phyloP scores from a whole-genome alignment of 1,140 invertebrate genomes.

The Lutraria rhynchaena region DNA sequence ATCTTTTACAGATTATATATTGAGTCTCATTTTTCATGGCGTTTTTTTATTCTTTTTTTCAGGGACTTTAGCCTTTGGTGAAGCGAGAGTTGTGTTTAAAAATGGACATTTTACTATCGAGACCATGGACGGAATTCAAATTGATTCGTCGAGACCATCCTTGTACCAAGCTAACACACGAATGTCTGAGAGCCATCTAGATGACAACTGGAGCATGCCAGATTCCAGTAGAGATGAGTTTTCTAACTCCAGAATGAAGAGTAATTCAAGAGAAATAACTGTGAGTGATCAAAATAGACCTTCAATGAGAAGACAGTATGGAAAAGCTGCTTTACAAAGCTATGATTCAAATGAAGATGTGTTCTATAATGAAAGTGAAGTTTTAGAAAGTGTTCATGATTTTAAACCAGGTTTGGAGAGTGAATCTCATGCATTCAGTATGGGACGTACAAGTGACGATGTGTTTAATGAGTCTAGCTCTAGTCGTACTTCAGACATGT shows the following conservation, averaged over 20 bases:
- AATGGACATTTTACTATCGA: conserved; percentile 61
- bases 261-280: conserved; percentile 37
- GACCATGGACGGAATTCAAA: conserved; percentile 32
- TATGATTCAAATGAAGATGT: conserved; percentile 45
- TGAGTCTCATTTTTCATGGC: too few relatives aligned
- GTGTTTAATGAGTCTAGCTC: conserved; percentile 43
- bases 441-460: conserved; percentile 18
- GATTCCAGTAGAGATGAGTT: conserved; percentile 14
- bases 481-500: conserved; percentile 48
- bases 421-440: conserved; percentile 9
- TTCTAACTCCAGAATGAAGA: conserved; percentile 1
- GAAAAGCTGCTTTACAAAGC: conserved; percentile 29
- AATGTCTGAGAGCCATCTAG: neutral
- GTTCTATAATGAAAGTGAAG: conserved; percentile 25
- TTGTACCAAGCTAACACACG: neutral
- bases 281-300: conserved; percentile 29
- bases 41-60: too few relatives aligned
- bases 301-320: conserved; percentile 45
- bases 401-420: neutral
- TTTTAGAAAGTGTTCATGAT: conserved; percentile 11
- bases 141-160: neutral
- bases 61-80: conserved; percentile 56
- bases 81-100: conserved; percentile 53
- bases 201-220: conserved; percentile 33
- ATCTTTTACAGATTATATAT: too few relatives aligned